phyloP scores from a whole-genome alignment of 2,888 invertebrate genomes.

The Teinopalpus imperialis region DNA sequence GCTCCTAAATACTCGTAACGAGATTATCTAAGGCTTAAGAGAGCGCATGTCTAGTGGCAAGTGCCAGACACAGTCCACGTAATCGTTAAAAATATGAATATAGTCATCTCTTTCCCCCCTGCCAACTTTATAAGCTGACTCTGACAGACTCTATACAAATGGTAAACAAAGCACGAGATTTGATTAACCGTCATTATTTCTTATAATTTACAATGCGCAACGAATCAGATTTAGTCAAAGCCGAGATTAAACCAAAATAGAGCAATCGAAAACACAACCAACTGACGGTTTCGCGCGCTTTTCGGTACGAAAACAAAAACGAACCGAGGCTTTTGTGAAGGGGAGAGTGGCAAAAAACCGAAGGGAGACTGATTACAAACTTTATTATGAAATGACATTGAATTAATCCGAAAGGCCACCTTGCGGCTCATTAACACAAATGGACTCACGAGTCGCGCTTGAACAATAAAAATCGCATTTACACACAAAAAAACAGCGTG shows the following conservation, averaged over 20 bases:
- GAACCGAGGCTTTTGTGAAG: constrained; percentile 26
- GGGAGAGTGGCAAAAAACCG: constrained; percentile 42
- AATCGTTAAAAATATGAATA: too few species aligned
- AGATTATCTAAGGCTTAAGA: too few species aligned
- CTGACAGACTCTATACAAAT: too few species aligned
- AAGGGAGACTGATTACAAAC: constrained; percentile 47
- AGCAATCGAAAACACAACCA: constrained; percentile 31
- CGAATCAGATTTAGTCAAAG: constrained; percentile 2
- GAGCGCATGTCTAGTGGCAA: too few species aligned
- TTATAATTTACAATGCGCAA: neutral
- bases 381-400: constrained; percentile 68
- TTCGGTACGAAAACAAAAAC: constrained; percentile 39
- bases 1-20: too few species aligned
- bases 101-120: too few species aligned
- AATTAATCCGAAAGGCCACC: constrained; percentile 66
- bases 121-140: too few species aligned
- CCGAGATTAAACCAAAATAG: constrained; percentile 33
- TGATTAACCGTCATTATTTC: neutral
- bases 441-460: constrained; percentile 59
- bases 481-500: constrained; percentile 57
- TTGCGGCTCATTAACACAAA: constrained; percentile 72
- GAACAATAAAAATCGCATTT: constrained; percentile 77
- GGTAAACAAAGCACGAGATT: neutral
- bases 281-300: constrained; percentile 52
- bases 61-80: too few species aligned